Base-by-base conservation (phyloP, 1,140 invertebrate species). In the Platyscapa corneri region DNA sequence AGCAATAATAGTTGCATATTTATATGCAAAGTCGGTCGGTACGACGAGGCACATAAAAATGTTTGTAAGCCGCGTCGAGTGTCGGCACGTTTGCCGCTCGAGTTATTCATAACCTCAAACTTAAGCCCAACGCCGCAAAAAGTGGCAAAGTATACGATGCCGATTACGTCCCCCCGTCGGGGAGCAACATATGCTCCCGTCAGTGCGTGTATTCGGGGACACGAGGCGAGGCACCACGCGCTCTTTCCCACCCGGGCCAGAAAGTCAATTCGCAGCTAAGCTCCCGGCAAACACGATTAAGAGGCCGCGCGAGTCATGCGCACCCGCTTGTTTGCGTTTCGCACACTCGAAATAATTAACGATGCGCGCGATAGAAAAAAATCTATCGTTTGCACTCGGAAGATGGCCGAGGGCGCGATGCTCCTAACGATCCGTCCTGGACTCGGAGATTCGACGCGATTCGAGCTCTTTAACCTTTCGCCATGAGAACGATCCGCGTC, bases 311-410 rank as follows among this genome's bases (percentile, higher is more conserved):
- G 37, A 16, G 20, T 37, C 49, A 16, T 20, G n/a, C 46, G 2
- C 74, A 39, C 74, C 74, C 42, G 46, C 42, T 27, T 86, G 81
- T 86, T 86, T 86, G 67, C 75, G n/a, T 86, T 86, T 86, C 85
- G 85, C 85, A 86, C 85, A 86, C 46, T 49, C 12, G 64, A 80
- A 80, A 74, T 79, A 83, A 86, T 86, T 86, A 78, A 78, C 49
- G 46, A 78, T 80, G n/a, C 0, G 30, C 18, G 7, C n/a, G 27
- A 56, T 72, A 49, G 16, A 53, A 53, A 34, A 53, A 16, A 23
- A 53, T 7, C 42, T 5, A 7, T 12, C 8, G 49, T 10, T 18
- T 6, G 49, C 16, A 18, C 49, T 2, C 18, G 49, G 2, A 14
- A 53, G 18, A 53, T 14, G 18, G 18, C 8, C 49, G 10, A 10